Conservation (phyloP, 2,113 vertebrate species). For the Plestiodon gilberti region DNA sequence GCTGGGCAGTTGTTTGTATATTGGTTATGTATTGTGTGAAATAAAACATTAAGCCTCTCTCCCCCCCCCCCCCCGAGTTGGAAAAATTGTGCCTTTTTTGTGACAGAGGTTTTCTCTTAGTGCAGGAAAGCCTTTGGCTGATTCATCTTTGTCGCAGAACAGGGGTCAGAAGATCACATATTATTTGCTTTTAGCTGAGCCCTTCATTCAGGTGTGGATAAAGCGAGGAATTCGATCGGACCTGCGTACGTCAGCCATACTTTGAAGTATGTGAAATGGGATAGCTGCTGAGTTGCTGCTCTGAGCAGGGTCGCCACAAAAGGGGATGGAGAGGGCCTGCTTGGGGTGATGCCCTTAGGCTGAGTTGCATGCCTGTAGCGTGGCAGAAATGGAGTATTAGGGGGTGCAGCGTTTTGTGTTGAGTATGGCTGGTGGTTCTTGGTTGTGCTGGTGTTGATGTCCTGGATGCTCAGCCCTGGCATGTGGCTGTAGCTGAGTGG, state of each 20-base stretch:
- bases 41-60: no score
- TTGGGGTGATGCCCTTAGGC: rapidly evolving
- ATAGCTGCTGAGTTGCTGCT: conserved; percentile 10
- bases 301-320: conserved; percentile 39
- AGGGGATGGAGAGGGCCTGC: rapidly evolving
- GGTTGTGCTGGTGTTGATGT: background rate
- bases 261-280: conserved; percentile 45
- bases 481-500: no score
- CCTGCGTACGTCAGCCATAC: background rate
- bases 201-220: conserved; percentile 55
- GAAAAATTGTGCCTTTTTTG: background rate
- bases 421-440: background rate
- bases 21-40: no score
- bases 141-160: conserved; percentile 17
- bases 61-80: background rate
- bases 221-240: conserved; percentile 66
- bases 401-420: rapidly evolving
- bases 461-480: background rate
- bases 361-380: background rate
- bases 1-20: no score
- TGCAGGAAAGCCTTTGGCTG: rapidly evolving
- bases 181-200: conserved; percentile 13
- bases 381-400: background rate
- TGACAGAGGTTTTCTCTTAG: background rate
- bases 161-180: background rate